Conservation (phyloP, 1,140 invertebrate species). For the Hirudo medicinalis region DNA sequence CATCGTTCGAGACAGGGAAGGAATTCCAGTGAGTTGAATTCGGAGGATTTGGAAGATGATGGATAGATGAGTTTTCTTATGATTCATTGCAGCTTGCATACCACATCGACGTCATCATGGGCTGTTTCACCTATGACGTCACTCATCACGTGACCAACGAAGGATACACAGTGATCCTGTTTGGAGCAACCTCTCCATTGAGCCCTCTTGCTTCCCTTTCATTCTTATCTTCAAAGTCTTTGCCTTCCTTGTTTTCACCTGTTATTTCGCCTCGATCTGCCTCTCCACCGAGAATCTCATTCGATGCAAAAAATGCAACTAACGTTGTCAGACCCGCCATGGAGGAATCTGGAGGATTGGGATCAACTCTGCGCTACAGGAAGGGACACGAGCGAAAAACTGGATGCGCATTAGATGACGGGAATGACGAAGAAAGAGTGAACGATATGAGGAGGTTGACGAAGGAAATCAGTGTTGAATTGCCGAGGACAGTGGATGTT, state of each 20-base stretch:
- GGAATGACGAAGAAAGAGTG: neutral
- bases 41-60: no score
- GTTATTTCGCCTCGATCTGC: no score
- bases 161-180: neutral
- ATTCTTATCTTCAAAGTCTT: no score
- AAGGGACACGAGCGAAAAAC: neutral
- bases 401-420: neutral
- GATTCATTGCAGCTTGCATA: conserved; percentile 2
- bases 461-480: conserved; percentile 15
- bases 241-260: no score
- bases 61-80: neutral
- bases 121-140: conserved; percentile 8
- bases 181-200: neutral
- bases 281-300: no score
- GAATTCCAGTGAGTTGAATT: neutral
- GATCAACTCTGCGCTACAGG: neutral
- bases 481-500: conserved; percentile 1
- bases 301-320: no score
- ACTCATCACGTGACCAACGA: conserved; percentile 10
- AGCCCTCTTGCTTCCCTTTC: no score
- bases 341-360: no score
- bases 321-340: no score
- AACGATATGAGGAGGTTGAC: conserved; percentile 2
- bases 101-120: conserved; percentile 13
- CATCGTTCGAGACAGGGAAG: conserved; percentile 6